Percentiles rank a stretch among this genome's conserved stretches.
Conservation (phyloP, 53 echinoderm and acorn worm genomes). For the Echinometra lucunter region DNA sequence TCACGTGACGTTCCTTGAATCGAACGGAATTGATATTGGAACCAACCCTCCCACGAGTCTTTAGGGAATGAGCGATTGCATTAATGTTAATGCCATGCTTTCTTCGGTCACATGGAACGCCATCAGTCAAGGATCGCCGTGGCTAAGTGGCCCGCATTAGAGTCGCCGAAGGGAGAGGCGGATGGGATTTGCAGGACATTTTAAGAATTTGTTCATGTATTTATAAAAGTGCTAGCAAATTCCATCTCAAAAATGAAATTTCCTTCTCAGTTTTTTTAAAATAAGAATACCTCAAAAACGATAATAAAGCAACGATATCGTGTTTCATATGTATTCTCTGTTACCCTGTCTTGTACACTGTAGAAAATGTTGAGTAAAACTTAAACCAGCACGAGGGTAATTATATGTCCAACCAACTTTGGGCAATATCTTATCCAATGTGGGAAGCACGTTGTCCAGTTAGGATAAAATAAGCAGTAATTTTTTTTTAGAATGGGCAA, state of each 20-base stretch:
- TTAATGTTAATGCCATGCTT: not conserved
- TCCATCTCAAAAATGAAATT: not conserved
- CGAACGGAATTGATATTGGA: not conserved
- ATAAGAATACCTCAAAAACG: not conserved
- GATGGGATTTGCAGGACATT: not conserved
- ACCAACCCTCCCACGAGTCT: not conserved
- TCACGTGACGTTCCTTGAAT: not conserved
- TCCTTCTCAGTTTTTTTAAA: not conserved
- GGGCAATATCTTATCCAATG: no score
- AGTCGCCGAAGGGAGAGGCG: not conserved
- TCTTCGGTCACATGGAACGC: not conserved
- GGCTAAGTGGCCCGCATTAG: not conserved
- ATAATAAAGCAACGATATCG: no score
- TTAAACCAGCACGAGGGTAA: no score
- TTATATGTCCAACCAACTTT: no score
- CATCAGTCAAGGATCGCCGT: not conserved
- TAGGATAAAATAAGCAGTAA: no score
- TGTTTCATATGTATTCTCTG: no score
- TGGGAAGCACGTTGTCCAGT: no score
- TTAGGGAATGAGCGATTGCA: slow-evolving; percentile 2
- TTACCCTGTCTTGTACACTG: no score
- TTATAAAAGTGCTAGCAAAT: not conserved
- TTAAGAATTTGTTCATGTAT: not conserved
- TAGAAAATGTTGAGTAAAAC: no score
- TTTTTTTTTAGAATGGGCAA: no score